A percentile compares a stretch with the other conserved stretches of the same genome.
Evolutionary conservation across 1,140 invertebrate genomes (phyloP).

Genomic region (Hypsibius dujardini): DNA sequence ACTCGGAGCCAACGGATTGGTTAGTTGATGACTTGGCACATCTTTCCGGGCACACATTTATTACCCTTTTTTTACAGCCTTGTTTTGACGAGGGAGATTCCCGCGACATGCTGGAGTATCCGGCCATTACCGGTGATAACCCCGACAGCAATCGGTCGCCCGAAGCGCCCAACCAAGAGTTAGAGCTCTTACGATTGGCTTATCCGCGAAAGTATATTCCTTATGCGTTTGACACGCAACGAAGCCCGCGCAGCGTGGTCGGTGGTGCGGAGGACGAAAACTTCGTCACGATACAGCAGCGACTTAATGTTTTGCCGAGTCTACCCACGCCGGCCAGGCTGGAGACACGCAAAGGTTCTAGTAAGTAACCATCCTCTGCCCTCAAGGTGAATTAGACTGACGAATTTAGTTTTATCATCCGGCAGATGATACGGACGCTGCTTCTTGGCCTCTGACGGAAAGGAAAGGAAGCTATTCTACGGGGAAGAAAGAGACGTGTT

Average conservation of each 20-base stretch:
- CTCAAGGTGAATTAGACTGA: neutral
- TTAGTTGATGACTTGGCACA: neutral
- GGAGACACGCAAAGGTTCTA: neutral
- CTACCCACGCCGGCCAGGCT: neutral
- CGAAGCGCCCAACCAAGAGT: neutral
- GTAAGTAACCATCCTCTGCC: neutral
- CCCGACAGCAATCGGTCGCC: neutral
- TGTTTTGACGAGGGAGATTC: slow-evolving; percentile 6
- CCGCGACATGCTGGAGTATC: neutral
- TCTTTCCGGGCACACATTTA: neutral
- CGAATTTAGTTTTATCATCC: too few species aligned
- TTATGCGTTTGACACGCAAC: neutral
- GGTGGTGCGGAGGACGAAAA: neutral
- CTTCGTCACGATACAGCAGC: slow-evolving; percentile 1
- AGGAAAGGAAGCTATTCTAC: neutral
- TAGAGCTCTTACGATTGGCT: slow-evolving; percentile 8
- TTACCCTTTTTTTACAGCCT: slow-evolving; percentile 4
- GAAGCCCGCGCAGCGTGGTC: neutral
- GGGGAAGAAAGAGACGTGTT: neutral
- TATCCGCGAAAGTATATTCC: neutral
- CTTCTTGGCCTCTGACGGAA: too few species aligned
- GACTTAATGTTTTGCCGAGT: neutral
- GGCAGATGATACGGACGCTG: too few species aligned
- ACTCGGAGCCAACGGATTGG: slow-evolving; percentile 5
- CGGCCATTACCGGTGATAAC: slow-evolving; percentile 7